Base-by-base conservation (phyloP, 2,888 invertebrate species). In the Brenthis ino region DNA sequence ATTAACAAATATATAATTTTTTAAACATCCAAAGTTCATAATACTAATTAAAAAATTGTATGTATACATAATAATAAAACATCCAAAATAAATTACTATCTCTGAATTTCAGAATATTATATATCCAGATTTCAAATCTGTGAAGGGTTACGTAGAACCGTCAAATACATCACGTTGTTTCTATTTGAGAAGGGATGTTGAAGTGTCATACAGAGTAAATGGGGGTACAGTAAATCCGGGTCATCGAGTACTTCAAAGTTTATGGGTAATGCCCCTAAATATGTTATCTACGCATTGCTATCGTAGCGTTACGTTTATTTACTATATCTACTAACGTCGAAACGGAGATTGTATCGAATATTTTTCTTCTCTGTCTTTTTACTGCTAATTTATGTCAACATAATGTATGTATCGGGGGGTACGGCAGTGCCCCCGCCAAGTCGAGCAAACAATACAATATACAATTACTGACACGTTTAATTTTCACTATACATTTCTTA, bases 181-280 rank as follows among this genome's bases (percentile, higher is more conserved):
- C 83, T 81, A 84, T 86, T 85, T 86, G 84, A 86, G 78, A 77
- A 86, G 84, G 86, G 84, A 83, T 80, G 82, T 85, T 84, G 82
- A 84, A 85, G 85, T 86, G 85, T 85, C 86, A 83, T 85, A 85
- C 73, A 80, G 80, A 82, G 82, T 80, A 83, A 86, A 88, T 87
- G 85, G 83, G 81, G 82, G 80, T 81, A 74, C 78, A 78, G 79
- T 79, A 84, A 85, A 86, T 85, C 85, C 84, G 82, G 83, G 84
- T 82, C 85, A 82, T 83, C 80, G 82, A 80, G 78, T 80, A 80
- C 83, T 86, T 77, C 78, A 82, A 87, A 87, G 80, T 87, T 86
- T 85, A 82, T 81, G 83, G 77, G 75, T 76, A 76, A 75, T 70
- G 70, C 72, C 72, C 71, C 69, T 43, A 71, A 63, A 43, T 54